Evolutionary conservation across 2,888 invertebrate genomes (phyloP).

Genomic region (Dasypolia templi): DNA sequence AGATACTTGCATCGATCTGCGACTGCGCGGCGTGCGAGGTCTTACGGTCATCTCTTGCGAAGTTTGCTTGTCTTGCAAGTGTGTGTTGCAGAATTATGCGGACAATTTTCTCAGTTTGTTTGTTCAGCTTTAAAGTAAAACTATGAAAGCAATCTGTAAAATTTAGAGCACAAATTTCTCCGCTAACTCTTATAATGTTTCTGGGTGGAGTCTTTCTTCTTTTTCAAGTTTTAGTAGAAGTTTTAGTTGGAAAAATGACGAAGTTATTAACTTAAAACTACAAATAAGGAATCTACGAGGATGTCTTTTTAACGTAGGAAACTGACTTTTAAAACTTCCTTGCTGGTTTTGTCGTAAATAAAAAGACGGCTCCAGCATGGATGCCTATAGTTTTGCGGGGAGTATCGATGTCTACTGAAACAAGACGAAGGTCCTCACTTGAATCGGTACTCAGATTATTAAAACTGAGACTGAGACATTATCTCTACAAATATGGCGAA

Average conservation of each 20-base stretch:
- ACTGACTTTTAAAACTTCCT: background rate
- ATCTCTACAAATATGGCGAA: no score
- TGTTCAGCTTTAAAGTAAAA: slow-evolving; percentile 51
- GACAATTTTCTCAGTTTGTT: slow-evolving; percentile 50
- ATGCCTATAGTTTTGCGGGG: no score
- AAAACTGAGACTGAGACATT: background rate
- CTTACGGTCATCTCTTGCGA: slow-evolving; percentile 17
- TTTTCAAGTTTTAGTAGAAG: slow-evolving; percentile 18
- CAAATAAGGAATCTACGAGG: background rate
- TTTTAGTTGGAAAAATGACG: slow-evolving; percentile 5
- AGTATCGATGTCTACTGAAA: background rate
- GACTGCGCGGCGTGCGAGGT: background rate
- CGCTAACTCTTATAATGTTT: slow-evolving; percentile 32
- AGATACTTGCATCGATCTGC: background rate
- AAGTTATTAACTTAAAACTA: background rate
- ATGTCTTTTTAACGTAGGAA: no score
- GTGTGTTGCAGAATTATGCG: slow-evolving; percentile 46
- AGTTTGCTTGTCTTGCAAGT: slow-evolving; percentile 42
- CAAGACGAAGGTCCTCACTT: background rate
- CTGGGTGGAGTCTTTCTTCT: slow-evolving; percentile 1
- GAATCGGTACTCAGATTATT: background rate
- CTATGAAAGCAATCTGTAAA: slow-evolving; percentile 50
- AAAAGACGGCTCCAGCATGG: no score
- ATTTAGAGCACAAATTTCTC: slow-evolving; percentile 37
- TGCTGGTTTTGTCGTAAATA: no score